phyloP scores from a whole-genome alignment of 2,797 vertebrate genomes.

The Sebastes baramenuke region DNA sequence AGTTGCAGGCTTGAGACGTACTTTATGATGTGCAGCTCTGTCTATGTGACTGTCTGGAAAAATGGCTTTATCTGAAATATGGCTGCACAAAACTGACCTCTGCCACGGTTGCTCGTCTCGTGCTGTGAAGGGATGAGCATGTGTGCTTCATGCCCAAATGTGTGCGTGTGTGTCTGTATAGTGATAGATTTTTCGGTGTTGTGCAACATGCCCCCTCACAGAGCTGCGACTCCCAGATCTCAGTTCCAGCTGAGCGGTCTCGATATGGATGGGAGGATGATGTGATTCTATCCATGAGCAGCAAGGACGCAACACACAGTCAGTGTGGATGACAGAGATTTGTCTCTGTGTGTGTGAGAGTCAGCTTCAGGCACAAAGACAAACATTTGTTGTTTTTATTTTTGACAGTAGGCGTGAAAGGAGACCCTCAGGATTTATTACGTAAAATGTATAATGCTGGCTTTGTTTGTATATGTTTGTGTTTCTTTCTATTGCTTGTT shows the following conservation, averaged over 20 bases:
- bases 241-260: slow-evolving; percentile 25
- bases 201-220: slow-evolving; percentile 3
- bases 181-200: background rate
- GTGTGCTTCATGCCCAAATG: background rate
- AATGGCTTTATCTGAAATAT: background rate
- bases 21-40: background rate
- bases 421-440: background rate
- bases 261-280: slow-evolving; percentile 13
- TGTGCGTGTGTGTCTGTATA: background rate
- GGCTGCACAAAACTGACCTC: background rate
- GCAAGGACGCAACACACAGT: background rate
- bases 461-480: background rate
- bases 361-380: slow-evolving; percentile 2
- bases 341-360: background rate
- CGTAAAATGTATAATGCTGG: background rate
- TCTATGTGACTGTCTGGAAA: background rate
- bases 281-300: slow-evolving; percentile 3
- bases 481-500: background rate
- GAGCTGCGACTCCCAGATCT: slow-evolving; percentile 11
- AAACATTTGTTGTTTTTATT: slow-evolving; percentile 21
- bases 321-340: background rate
- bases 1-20: slow-evolving; percentile 36
- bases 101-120: background rate
- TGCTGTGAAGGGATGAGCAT: background rate
- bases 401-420: slow-evolving; percentile 2